Base-by-base conservation (phyloP, 1,140 invertebrate species). In the Theocolax elegans region DNA sequence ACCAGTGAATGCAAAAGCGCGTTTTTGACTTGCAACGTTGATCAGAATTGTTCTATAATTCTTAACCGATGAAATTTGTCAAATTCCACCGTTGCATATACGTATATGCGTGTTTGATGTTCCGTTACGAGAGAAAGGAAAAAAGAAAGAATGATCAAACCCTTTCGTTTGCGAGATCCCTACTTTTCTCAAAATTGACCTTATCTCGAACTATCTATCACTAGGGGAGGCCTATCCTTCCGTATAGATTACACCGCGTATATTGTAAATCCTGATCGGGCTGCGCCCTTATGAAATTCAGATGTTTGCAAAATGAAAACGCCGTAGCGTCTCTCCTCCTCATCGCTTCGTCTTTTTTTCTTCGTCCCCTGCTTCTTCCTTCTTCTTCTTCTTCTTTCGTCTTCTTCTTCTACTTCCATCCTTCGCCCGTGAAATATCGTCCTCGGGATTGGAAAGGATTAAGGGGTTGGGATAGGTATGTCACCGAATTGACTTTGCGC, bases 231-330 rank as follows among this genome's bases (percentile, higher is more conserved):
- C 19, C 66, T 60, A 42, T 60, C 42, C 51, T 68, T 60, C 27
- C 54, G 13, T 40, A 42, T 60, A 59, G 54, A 60, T 59, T 60
- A 68, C 29, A 68, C 21, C 7, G 56, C 46, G 19, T 25, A n/a
- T 68, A 68, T n/a, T 68, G 66, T 51, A 68, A 68, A 68, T 60
- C 29, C 51, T 29, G 27, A 2, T 44, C 13, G 15, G 38, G 19
- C 12, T 46, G 3, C 40, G 12, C 42, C 46, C 35, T 40, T 60
- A 68, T 68, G 66, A 60, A 68, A 51, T 60, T 62, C 66, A 60
- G 56, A 67, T 67, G 42, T 59, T 67, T 67, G 44, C 44, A 40
- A 67, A 67, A 67, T 49, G 54, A 51, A 67, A 67, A 46, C 10
- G 9, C 53, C 29, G 29, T 56, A 21, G 17, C 21, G 17, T 49